These are phyloP conservation scores for Neotoma lepida DNA, from an alignment of 2,113 vertebrate genomes.

Conservation along the genomic window DNA sequence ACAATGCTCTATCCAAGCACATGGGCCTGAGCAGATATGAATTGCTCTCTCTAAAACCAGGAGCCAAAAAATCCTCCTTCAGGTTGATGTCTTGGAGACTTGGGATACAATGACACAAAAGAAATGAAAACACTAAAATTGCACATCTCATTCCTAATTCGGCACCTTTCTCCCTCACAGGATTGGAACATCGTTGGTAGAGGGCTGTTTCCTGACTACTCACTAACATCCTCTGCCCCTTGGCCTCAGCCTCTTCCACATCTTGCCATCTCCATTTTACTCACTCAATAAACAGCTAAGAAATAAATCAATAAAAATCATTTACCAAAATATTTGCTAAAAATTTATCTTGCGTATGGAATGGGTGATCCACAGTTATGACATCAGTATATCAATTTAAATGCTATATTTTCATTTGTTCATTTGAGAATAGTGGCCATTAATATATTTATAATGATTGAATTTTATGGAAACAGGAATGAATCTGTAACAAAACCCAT, in stretches of 20 bases:
- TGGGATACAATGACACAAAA: background rate
- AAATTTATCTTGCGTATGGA: background rate
- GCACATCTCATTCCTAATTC: background rate
- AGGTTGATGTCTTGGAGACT: background rate
- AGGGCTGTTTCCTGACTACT: background rate
- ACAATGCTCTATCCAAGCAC: background rate
- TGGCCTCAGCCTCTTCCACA: background rate
- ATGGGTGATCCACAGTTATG: background rate
- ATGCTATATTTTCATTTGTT: background rate
- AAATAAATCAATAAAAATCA: background rate
- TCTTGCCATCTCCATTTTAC: background rate
- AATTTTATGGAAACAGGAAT: slow-evolving; percentile 24
- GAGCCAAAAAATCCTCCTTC: background rate
- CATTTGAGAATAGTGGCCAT: background rate
- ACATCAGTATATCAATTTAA: background rate
- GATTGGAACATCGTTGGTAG: background rate
- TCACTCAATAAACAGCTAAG: background rate
- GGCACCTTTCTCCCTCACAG: background rate
- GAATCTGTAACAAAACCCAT: background rate
- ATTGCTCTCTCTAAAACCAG: background rate
- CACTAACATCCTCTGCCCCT: background rate
- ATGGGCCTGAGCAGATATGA: background rate
- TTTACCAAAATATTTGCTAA: background rate
- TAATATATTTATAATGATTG: background rate
- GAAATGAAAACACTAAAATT: background rate